Evolutionary conservation across 2,113 vertebrate genomes (phyloP).

Genomic region (Vicugna pacos): DNA sequence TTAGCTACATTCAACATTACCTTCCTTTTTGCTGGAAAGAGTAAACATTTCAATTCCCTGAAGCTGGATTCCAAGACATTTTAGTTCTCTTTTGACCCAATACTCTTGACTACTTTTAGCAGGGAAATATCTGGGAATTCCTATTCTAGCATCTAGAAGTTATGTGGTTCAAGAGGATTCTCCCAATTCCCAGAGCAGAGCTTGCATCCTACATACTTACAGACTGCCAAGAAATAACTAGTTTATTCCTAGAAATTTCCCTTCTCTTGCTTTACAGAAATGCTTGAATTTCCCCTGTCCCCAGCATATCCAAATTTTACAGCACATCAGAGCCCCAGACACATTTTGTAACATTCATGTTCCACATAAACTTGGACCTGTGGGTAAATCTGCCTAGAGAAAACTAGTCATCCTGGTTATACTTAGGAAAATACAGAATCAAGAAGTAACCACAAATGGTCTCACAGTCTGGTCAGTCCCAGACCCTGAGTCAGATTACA

Average conservation of each 20-base stretch:
- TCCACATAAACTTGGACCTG: background rate
- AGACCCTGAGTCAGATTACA: background rate
- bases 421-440: background rate
- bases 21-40: conserved; percentile 20
- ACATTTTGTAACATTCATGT: background rate
- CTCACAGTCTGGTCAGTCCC: background rate
- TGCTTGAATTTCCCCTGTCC: conserved; percentile 44
- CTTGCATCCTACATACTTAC: conserved; percentile 40
- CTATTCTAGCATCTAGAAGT: conserved; percentile 37
- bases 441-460: background rate
- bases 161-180: conserved; percentile 5
- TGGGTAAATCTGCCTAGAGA: conserved; percentile 21
- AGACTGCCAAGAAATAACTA: conserved; percentile 62
- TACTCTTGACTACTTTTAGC: background rate
- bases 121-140: conserved; percentile 19
- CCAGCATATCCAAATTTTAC: conserved; percentile 27
- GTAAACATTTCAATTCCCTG: background rate
- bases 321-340: conserved; percentile 26
- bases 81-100: background rate
- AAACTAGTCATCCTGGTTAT: conserved; percentile 6
- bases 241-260: conserved; percentile 53
- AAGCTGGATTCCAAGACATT: conserved; percentile 12
- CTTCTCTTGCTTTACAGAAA: conserved; percentile 62
- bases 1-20: background rate
- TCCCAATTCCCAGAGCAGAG: conserved; percentile 45